Percentiles rank a stretch among this genome's conserved stretches.
Evolutionary conservation across 2,113 vertebrate genomes (phyloP).

Genomic region (Ammodramus savannarum): DNA sequence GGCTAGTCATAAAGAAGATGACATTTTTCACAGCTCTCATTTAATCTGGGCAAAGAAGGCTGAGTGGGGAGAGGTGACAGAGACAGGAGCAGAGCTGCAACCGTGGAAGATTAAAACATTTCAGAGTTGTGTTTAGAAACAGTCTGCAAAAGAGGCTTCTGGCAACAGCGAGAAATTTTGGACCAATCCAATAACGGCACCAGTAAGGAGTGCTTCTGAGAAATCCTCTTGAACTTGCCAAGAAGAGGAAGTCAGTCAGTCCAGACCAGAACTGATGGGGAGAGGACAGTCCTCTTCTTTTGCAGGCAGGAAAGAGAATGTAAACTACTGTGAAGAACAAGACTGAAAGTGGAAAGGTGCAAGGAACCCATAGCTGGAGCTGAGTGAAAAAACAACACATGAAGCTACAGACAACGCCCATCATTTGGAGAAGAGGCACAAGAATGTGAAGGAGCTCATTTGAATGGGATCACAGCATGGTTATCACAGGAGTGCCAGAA

Average conservation of each 20-base stretch:
- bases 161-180: not conserved
- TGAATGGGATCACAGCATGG: not conserved
- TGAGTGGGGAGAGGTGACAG: not conserved
- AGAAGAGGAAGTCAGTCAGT: not conserved
- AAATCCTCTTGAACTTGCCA: not conserved
- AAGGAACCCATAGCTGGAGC: not conserved
- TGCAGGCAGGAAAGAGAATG: not conserved
- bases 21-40: not conserved
- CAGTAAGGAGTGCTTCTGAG: not conserved
- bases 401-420: not conserved
- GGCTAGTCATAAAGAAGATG: not conserved
- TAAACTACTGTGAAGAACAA: not conserved
- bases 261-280: not conserved
- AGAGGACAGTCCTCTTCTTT: not conserved
- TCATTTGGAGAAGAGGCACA: not conserved
- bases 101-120: not conserved
- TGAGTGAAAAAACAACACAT: not conserved
- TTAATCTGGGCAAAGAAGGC: not conserved
- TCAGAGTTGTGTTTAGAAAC: not conserved
- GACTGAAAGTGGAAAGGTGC: not conserved
- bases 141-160: not conserved
- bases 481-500: constrained; percentile 23
- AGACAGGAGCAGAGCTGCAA: not conserved
- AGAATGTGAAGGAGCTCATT: constrained; percentile 6
- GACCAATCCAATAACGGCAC: not conserved